Conservation (phyloP, 2,888 invertebrate species). For the Drosophila suboccidentalis region DNA sequence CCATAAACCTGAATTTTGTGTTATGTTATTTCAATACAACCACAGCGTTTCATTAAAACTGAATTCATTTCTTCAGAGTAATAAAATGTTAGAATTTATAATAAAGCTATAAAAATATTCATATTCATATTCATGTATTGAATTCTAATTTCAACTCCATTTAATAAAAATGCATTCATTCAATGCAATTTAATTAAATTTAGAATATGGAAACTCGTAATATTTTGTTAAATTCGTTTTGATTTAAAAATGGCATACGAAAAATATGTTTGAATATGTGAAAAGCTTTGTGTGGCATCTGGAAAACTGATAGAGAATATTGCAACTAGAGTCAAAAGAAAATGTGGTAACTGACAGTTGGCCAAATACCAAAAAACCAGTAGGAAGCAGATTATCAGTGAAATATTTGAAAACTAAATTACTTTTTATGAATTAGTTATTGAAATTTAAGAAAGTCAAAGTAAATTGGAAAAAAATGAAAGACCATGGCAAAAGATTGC, state of each 20-base stretch:
- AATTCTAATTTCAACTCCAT: conserved; percentile 9
- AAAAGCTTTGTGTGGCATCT: conserved; percentile 3
- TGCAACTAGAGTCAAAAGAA: conserved; percentile 3
- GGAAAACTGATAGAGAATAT: not conserved
- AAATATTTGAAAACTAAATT: conserved; percentile 13
- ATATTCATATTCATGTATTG: not conserved
- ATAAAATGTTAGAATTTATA: not conserved
- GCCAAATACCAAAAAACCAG: conserved; percentile 15
- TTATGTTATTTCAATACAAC: no score
- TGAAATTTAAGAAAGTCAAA: conserved; percentile 18
- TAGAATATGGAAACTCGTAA: conserved; percentile 3
- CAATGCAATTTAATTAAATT: conserved; percentile 16
- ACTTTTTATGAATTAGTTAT: conserved; percentile 25
- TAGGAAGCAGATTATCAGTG: conserved; percentile 5
- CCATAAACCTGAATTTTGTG: no score
- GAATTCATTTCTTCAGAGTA: not conserved
- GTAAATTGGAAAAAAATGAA: conserved; percentile 25
- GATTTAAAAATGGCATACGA: not conserved
- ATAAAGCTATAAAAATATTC: not conserved
- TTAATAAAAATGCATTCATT: conserved; percentile 12
- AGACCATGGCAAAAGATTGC: conserved; percentile 29
- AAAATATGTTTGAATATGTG: conserved; percentile 19
- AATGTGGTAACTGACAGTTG: conserved; percentile 12
- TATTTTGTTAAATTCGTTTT: conserved; percentile 5
- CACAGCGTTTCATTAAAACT: conserved; percentile 1